Evolutionary conservation across 2,113 vertebrate species (phyloP).

Genomic region (Ochotona curzoniae): DNA sequence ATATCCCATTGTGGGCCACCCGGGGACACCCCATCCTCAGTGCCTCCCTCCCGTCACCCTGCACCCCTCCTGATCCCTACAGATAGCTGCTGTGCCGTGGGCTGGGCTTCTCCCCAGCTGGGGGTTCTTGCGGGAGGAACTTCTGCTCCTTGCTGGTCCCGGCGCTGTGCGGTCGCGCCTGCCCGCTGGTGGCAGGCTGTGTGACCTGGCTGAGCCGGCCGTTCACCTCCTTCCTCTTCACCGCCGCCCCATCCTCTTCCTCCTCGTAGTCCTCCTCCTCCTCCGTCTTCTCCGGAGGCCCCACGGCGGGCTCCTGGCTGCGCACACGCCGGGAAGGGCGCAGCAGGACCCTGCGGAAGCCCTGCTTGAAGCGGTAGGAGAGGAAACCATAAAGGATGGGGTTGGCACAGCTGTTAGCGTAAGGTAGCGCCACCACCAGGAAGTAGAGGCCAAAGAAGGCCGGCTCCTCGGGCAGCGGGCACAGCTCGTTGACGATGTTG

Average conservation of each 20-base stretch:
- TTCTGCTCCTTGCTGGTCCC: constrained; percentile 80
- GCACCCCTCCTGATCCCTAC: constrained; percentile 66
- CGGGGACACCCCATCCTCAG: neutral
- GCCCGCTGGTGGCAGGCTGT: constrained; percentile 86
- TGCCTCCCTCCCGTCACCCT: neutral
- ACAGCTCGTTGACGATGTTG: constrained; percentile 95
- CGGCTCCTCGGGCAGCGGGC: constrained; percentile 92
- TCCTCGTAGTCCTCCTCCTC: constrained; percentile 81
- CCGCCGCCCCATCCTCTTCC: constrained; percentile 65
- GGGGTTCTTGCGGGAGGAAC: constrained; percentile 83
- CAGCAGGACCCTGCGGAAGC: constrained; percentile 93
- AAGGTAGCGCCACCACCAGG: constrained; percentile 96
- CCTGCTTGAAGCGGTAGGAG: constrained; percentile 96
- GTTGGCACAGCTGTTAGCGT: constrained; percentile 97
- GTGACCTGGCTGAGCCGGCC: constrained; percentile 86
- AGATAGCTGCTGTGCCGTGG: constrained; percentile 90
- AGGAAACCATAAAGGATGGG: constrained; percentile 97
- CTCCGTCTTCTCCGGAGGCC: constrained; percentile 59
- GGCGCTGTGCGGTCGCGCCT: constrained; percentile 72
- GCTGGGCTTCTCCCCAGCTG: constrained; percentile 80
- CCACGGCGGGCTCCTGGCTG: constrained; percentile 85
- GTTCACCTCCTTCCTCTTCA: constrained; percentile 56
- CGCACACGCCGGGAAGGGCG: constrained; percentile 90
- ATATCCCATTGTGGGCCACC: accelerated
- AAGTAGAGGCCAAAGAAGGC: constrained; percentile 93